These are phyloP conservation scores for Rattus rattus DNA, from an alignment of 2,113 vertebrate genomes.

Conservation along the genomic window DNA sequence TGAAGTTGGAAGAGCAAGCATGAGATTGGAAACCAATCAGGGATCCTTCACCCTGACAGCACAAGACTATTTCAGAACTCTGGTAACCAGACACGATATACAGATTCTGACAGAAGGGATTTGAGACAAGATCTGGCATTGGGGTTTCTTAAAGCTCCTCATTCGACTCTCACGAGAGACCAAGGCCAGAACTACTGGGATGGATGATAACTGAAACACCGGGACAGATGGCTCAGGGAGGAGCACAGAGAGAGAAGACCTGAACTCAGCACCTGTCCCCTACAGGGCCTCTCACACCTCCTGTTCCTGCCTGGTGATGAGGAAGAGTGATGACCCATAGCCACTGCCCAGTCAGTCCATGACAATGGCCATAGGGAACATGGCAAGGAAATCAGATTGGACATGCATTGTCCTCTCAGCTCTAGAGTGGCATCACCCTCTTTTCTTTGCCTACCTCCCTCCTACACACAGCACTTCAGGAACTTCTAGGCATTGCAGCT, in stretches of 20 bases:
- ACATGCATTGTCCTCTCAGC: not conserved
- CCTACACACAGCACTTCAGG: not conserved
- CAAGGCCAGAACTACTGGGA: not conserved
- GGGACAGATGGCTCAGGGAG: too few relatives aligned
- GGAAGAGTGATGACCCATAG: not conserved
- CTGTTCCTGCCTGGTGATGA: not conserved
- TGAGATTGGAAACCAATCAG: not conserved
- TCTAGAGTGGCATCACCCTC: not conserved
- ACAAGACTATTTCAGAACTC: not conserved
- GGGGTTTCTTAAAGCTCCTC: not conserved
- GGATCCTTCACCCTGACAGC: not conserved
- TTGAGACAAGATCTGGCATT: not conserved
- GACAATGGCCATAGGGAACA: accelerated
- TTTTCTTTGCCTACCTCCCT: not conserved
- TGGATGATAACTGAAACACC: not conserved
- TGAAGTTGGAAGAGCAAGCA: not conserved
- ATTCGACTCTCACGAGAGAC: not conserved
- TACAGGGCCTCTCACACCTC: not conserved
- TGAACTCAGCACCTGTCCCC: not conserved
- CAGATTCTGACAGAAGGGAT: not conserved
- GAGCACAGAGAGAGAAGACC: not conserved
- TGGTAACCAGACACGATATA: not conserved
- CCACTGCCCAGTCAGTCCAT: not conserved
- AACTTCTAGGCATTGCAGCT: not conserved
- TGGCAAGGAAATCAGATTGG: not conserved